phyloP scores from a whole-genome alignment of 2,113 vertebrate species.

The Colinus virginianus region DNA sequence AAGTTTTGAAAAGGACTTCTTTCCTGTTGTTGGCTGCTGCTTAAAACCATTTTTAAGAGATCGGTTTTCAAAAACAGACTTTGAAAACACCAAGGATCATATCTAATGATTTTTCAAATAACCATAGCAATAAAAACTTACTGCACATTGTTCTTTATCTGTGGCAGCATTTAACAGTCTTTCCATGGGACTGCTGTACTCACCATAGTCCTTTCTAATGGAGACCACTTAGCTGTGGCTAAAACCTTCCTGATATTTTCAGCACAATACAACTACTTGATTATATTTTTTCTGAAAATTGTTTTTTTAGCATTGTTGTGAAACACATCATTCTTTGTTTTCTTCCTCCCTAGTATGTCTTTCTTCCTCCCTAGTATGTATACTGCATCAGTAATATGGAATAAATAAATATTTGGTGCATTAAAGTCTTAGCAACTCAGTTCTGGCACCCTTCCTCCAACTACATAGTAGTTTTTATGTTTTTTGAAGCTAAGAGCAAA shows the following conservation, averaged over 20 bases:
- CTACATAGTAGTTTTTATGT: background rate
- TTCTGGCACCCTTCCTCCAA: background rate
- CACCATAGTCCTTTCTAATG: background rate
- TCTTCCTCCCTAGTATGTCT: background rate
- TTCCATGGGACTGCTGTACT: background rate
- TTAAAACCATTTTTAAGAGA: slow-evolving; percentile 72
- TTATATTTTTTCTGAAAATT: background rate
- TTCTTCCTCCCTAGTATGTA: background rate
- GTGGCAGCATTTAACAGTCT: slow-evolving; percentile 55
- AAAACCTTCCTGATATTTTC: background rate
- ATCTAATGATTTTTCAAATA: slow-evolving; percentile 23
- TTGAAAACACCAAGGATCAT: slow-evolving; percentile 45
- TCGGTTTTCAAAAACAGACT: slow-evolving; percentile 68
- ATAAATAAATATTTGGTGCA: background rate
- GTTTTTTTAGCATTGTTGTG: background rate
- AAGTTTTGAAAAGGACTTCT: slow-evolving; percentile 67
- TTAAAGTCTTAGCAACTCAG: background rate
- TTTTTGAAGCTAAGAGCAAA: background rate
- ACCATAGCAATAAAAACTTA: background rate
- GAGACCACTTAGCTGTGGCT: background rate
- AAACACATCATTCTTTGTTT: background rate
- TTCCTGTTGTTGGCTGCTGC: background rate
- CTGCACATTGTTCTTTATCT: slow-evolving; percentile 50
- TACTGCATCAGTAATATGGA: background rate
- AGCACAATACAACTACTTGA: background rate